Evolutionary conservation across 2,888 invertebrate species (phyloP).

Genomic region (Melolontha melolontha): DNA sequence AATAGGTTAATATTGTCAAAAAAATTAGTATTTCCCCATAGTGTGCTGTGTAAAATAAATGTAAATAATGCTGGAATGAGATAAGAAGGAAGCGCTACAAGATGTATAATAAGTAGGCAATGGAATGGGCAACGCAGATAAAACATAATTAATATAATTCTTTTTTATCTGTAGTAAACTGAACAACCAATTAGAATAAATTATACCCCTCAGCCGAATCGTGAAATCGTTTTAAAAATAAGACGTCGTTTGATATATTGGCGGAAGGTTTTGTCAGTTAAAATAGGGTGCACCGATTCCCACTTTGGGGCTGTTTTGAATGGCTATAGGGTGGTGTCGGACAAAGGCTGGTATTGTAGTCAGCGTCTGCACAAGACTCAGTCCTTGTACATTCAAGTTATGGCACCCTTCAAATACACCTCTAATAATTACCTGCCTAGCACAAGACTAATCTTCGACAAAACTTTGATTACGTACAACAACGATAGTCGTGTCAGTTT

Average conservation of each 20-base stretch:
- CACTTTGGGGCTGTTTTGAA: slow-evolving; percentile 63
- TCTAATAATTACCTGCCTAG: slow-evolving; percentile 48
- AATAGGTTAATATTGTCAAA: slow-evolving; percentile 29
- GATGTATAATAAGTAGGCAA: slow-evolving; percentile 8
- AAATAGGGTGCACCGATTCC: slow-evolving; percentile 62
- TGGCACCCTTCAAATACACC: slow-evolving; percentile 48
- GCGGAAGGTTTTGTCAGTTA: slow-evolving; percentile 64
- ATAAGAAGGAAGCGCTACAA: slow-evolving; percentile 20
- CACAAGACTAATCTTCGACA: slow-evolving; percentile 38
- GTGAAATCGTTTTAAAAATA: slow-evolving; percentile 62
- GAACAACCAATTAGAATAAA: slow-evolving; percentile 61
- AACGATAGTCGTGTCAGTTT: background rate
- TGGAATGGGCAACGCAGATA: slow-evolving; percentile 11
- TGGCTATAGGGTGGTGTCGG: slow-evolving; percentile 63
- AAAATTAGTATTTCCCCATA: slow-evolving; percentile 28
- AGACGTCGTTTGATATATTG: slow-evolving; percentile 63
- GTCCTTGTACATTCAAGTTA: slow-evolving; percentile 52
- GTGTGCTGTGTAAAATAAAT: slow-evolving; percentile 17
- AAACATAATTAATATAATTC: slow-evolving; percentile 42
- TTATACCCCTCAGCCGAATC: slow-evolving; percentile 56
- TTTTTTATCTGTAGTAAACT: slow-evolving; percentile 48
- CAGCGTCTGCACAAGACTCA: slow-evolving; percentile 62
- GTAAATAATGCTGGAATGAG: slow-evolving; percentile 25
- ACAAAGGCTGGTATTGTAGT: slow-evolving; percentile 62
- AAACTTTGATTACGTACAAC: slow-evolving; percentile 41